Evolutionary conservation across 2,113 vertebrate species (phyloP).

Genomic region (Prolemur simus): DNA sequence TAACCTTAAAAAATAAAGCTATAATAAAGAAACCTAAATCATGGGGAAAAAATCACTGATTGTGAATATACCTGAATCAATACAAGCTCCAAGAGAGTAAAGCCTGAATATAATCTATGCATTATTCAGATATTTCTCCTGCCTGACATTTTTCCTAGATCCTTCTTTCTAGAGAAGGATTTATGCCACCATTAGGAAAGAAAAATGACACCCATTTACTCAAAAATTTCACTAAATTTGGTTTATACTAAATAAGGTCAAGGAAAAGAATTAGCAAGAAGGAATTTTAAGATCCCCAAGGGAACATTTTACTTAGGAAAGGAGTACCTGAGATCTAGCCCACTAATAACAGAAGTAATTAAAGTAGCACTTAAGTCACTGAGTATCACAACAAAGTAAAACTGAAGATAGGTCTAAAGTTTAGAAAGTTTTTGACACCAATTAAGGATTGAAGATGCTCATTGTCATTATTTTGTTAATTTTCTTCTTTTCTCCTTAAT

Average conservation of each 20-base stretch:
- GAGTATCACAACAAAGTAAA: conserved; percentile 64
- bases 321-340: conserved; percentile 61
- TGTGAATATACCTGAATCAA: background rate
- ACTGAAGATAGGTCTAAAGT: conserved; percentile 16
- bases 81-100: background rate
- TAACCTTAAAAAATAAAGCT: conserved; percentile 1
- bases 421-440: conserved; percentile 57
- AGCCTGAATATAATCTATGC: background rate
- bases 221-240: conserved; percentile 61
- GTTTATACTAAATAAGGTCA: conserved; percentile 57
- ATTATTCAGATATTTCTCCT: background rate
- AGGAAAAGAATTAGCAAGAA: conserved; percentile 62
- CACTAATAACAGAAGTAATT: conserved; percentile 74
- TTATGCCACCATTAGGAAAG: background rate
- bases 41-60: background rate
- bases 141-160: background rate
- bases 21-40: background rate
- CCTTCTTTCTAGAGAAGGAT: background rate
- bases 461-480: conserved; percentile 34
- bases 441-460: background rate
- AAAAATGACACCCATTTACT: conserved; percentile 27
- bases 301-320: conserved; percentile 65
- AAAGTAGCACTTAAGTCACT: conserved; percentile 52
- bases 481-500: conserved; percentile 42
- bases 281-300: conserved; percentile 37